These are phyloP conservation scores for Drepanosiphum platanoidis DNA, from an alignment of 2,888 invertebrate genomes.

Conservation along the genomic window DNA sequence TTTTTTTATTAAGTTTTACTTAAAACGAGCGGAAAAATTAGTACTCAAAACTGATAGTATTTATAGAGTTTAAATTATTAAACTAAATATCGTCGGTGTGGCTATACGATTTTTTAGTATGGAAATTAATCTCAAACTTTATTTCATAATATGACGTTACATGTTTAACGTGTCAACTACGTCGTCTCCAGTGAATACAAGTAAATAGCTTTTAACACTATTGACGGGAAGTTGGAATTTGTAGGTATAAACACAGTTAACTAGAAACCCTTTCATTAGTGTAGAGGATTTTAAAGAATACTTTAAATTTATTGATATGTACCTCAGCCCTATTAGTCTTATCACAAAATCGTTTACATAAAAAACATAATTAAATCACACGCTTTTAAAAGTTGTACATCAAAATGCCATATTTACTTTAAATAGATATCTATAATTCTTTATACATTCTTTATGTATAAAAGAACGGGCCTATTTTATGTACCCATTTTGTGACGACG, in stretches of 20 bases:
- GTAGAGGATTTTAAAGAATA: not conserved
- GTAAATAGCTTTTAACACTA: not conserved
- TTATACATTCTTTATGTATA: no score
- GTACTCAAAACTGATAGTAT: no score
- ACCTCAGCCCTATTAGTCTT: not conserved
- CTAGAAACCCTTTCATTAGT: not conserved
- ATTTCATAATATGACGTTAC: not conserved
- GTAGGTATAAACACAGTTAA: not conserved
- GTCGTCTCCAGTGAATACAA: not conserved
- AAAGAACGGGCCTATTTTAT: no score
- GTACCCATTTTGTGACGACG: no score
- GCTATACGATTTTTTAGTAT: not conserved
- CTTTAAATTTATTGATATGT: conserved; percentile 1
- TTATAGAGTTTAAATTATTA: no score
- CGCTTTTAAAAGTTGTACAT: not conserved
- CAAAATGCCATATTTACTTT: not conserved
- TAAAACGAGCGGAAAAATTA: no score
- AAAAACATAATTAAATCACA: not conserved
- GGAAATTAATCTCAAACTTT: not conserved
- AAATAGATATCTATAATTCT: not conserved
- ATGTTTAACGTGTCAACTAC: not conserved
- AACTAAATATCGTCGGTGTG: no score
- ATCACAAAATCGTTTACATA: not conserved
- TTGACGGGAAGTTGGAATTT: not conserved
- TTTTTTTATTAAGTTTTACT: no score